Evolutionary conservation across 1,140 invertebrate species (phyloP).

Genomic region (Latrodectus geometricus): DNA sequence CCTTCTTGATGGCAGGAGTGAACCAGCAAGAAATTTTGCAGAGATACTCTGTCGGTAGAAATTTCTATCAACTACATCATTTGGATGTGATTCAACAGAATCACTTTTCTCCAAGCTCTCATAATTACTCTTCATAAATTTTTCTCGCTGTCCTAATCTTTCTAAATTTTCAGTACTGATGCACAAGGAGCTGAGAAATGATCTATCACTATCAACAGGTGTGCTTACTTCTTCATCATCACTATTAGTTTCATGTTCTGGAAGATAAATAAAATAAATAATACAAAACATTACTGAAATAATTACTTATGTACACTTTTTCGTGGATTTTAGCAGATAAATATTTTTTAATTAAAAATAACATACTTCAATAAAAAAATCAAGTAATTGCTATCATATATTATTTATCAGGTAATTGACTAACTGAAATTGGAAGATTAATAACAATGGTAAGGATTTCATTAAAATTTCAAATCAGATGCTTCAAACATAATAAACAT

Average conservation of each 20-base stretch:
- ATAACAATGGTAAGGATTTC: no score
- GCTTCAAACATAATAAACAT: no score
- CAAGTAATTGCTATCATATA: no score
- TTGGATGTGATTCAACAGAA: slow-evolving; percentile 21
- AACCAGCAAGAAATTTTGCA: slow-evolving; percentile 65
- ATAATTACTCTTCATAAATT: slow-evolving; percentile 82
- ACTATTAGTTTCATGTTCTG: slow-evolving; percentile 74
- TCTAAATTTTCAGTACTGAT: slow-evolving; percentile 82
- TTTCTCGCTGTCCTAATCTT: slow-evolving; percentile 77
- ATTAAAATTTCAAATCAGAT: no score
- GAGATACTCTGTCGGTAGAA: slow-evolving; percentile 64
- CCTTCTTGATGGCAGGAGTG: slow-evolving; percentile 61
- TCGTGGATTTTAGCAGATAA: not conserved
- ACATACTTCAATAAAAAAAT: no score
- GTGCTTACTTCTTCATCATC: slow-evolving; percentile 71
- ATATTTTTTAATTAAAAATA: no score
- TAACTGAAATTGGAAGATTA: no score
- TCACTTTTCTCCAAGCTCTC: slow-evolving; percentile 75
- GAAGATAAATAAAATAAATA: slow-evolving; percentile 17
- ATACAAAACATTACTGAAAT: not conserved
- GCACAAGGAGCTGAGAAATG: slow-evolving; percentile 62
- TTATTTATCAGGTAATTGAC: no score
- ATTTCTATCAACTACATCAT: slow-evolving; percentile 29
- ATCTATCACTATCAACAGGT: slow-evolving; percentile 61
- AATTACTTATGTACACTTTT: not conserved